A percentile compares a stretch with the other conserved stretches of the same genome.
phyloP scores from a whole-genome alignment of 2,797 vertebrate species.

The Sciurus vulgaris region DNA sequence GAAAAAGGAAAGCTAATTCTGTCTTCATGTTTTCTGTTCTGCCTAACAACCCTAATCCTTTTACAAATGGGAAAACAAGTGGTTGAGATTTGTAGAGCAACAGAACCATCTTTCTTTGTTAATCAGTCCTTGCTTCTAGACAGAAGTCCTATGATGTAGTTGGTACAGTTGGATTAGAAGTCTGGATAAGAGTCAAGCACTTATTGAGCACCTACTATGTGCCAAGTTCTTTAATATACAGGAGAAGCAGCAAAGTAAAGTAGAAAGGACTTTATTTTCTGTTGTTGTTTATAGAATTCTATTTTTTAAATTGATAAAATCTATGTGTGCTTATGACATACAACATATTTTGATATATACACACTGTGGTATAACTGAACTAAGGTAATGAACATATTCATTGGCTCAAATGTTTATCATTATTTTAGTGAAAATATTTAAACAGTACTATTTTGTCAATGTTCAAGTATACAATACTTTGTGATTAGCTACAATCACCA shows the following conservation, averaged over 20 bases:
- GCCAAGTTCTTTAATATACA: neutral
- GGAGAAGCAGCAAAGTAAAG: neutral
- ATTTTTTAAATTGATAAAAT: too few relatives aligned
- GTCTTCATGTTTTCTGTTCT: neutral
- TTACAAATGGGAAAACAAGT: neutral
- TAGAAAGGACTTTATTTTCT: neutral
- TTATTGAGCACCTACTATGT: neutral
- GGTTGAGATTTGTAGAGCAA: neutral
- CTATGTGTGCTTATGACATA: too few relatives aligned
- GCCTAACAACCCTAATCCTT: neutral
- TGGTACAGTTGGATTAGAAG: neutral
- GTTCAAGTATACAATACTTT: too few relatives aligned
- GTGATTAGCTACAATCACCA: too few relatives aligned
- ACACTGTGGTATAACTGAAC: too few relatives aligned
- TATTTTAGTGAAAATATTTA: too few relatives aligned
- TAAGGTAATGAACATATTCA: too few relatives aligned
- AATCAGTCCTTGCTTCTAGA: neutral
- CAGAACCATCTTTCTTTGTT: neutral
- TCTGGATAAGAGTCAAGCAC: neutral
- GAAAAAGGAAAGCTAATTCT: neutral
- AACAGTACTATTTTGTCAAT: too few relatives aligned
- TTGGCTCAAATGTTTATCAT: too few relatives aligned
- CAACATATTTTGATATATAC: too few relatives aligned
- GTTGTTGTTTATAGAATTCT: too few relatives aligned
- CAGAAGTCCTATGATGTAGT: neutral